Evolutionary conservation across 2,888 invertebrate genomes (phyloP).

Genomic region (Priocnemis perturbator): DNA sequence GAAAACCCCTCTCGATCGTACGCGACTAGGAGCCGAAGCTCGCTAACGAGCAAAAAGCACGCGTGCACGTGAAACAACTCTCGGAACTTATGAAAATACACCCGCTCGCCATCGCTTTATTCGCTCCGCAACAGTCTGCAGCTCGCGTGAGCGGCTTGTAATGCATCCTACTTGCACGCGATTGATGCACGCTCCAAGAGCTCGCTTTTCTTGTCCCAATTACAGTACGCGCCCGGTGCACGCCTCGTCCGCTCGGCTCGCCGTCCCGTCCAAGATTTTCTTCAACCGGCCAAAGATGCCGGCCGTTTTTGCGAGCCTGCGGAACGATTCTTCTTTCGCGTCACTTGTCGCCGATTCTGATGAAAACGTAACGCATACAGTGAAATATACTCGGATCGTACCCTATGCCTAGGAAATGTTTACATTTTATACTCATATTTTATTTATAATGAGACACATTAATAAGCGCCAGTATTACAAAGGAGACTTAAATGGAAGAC

Average conservation of each 20-base stretch:
- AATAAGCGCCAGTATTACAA: no score
- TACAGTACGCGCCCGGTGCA: slow-evolving; percentile 26
- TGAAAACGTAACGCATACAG: no score
- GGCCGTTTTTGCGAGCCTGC: no score
- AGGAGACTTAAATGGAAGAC: no score
- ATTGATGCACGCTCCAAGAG: slow-evolving; percentile 43
- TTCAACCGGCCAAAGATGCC: no score
- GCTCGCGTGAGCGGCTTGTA: slow-evolving; percentile 14
- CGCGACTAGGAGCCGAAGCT: slow-evolving; percentile 2
- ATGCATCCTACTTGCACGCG: slow-evolving; percentile 42
- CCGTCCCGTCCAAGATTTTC: no score
- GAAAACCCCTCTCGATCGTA: background rate
- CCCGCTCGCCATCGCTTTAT: background rate
- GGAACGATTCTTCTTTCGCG: no score
- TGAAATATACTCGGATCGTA: no score
- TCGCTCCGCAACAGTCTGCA: background rate
- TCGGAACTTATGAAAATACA: background rate
- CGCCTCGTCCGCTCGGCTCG: background rate
- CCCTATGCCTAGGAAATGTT: no score
- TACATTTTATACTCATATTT: no score
- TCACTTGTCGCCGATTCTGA: no score
- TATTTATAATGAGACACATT: no score
- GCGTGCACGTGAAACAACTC: slow-evolving; percentile 12
- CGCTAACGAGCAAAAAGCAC: slow-evolving; percentile 44
- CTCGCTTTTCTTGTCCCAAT: slow-evolving; percentile 46